A percentile compares a stretch with the other conserved stretches of the same genome.
Conservation (phyloP, 1,140 invertebrate genomes). For the Choristoneura fumiferana region DNA sequence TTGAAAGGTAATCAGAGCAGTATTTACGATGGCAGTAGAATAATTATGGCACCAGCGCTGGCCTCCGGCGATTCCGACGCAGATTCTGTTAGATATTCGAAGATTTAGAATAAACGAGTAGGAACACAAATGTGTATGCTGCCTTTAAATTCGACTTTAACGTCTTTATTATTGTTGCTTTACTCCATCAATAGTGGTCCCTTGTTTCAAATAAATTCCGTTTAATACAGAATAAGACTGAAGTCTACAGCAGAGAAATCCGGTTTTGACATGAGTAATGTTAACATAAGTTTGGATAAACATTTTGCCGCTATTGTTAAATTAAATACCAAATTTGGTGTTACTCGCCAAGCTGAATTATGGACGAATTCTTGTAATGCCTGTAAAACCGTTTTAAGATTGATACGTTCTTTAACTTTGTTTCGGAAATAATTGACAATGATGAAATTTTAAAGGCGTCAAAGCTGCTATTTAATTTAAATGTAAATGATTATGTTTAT, state of each 20-base stretch:
- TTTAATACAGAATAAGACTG: neutral
- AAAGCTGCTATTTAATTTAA: neutral
- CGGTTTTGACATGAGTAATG: conserved; percentile 11
- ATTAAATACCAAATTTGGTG: neutral
- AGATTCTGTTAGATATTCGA: too few relatives aligned
- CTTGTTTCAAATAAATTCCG: neutral
- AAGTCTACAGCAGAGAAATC: neutral
- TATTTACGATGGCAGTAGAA: neutral
- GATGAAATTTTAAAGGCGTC: neutral
- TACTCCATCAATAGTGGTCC: too few relatives aligned
- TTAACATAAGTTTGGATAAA: neutral
- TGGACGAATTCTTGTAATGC: neutral
- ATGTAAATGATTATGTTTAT: conserved; percentile 1
- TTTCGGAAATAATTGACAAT: neutral
- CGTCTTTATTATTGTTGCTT: too few relatives aligned
- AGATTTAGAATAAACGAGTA: too few relatives aligned
- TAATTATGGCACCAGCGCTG: neutral
- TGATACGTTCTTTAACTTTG: neutral
- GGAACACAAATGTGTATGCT: too few relatives aligned
- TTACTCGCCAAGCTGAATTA: neutral
- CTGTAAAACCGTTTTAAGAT: conserved; percentile 12
- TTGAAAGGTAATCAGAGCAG: neutral
- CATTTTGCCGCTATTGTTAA: conserved; percentile 5
- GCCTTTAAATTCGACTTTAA: too few relatives aligned
- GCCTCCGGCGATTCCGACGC: neutral